Percentiles rank a stretch among this genome's conserved stretches.
These are phyloP conservation scores for Vombatus ursinus DNA, from an alignment of 2,113 vertebrate genomes.

Conservation along the genomic window DNA sequence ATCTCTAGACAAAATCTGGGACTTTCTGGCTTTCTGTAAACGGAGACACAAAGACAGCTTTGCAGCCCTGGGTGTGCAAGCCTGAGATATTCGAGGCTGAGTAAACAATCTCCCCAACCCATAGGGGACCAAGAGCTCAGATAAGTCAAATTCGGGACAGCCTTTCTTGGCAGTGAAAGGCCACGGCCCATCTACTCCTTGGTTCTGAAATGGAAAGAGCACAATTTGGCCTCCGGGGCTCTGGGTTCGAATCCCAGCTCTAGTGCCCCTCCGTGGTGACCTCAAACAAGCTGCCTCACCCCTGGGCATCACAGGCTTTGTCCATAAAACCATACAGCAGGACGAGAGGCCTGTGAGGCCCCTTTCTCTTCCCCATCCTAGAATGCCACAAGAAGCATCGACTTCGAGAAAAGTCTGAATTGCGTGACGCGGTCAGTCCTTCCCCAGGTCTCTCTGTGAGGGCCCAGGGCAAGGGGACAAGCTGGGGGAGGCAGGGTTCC, in stretches of 20 bases:
- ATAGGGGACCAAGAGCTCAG: not conserved
- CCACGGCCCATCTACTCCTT: no score
- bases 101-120: no score
- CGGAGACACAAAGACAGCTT: not conserved
- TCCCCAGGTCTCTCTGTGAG: not conserved
- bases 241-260: not conserved
- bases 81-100: no score
- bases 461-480: not conserved
- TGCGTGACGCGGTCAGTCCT: not conserved
- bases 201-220: no score
- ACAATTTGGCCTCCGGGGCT: not conserved
- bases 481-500: not conserved
- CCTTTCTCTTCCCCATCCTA: not conserved
- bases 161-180: not conserved
- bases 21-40: not conserved
- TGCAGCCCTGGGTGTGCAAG: no score
- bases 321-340: no score
- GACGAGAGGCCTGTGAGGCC: not conserved
- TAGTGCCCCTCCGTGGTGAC: not conserved
- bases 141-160: not conserved
- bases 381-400: no score
- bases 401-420: not conserved
- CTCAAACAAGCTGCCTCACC: not conserved
- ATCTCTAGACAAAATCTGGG: not conserved
- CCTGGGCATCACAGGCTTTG: not conserved